These are phyloP conservation scores for Epizoanthus scotinus DNA, from an alignment of 92 coral and sea anemone species.

Conservation along the genomic window DNA sequence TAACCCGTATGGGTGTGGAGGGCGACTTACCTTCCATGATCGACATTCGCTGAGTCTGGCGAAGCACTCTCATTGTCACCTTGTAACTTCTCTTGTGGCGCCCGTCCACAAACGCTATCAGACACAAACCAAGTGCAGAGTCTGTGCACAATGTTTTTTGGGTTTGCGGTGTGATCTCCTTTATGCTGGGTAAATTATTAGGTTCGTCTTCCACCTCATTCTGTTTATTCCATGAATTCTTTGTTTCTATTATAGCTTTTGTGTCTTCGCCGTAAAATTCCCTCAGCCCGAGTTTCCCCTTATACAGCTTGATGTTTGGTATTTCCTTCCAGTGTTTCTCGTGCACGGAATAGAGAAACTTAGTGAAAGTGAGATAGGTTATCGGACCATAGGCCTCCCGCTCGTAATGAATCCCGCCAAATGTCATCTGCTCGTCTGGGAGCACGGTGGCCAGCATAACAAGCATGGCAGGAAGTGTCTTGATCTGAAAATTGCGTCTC, in stretches of 20 bases:
- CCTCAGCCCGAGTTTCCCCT: conserved; percentile 68
- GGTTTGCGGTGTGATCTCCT: conserved; percentile 73
- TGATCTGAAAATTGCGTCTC: conserved; percentile 55
- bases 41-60: conserved; percentile 53
- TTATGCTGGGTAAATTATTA: conserved; percentile 10
- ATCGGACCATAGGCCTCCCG: conserved; percentile 73
- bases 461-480: conserved; percentile 64
- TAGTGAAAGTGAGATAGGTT: conserved; percentile 73
- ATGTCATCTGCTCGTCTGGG: conserved; percentile 55
- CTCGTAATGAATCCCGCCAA: conserved; percentile 77
- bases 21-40: conserved; percentile 56
- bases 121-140: conserved; percentile 69
- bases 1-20: too few species aligned
- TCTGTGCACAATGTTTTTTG: conserved; percentile 72
- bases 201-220: conserved; percentile 2
- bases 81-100: conserved; percentile 38
- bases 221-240: neutral
- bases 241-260: conserved; percentile 52
- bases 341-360: conserved; percentile 87
- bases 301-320: conserved; percentile 68
- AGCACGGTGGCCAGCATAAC: conserved; percentile 69
- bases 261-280: conserved; percentile 72
- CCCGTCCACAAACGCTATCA: conserved; percentile 78
- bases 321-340: conserved; percentile 84
- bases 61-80: conserved; percentile 42